Base-by-base conservation (phyloP, 2,888 invertebrate genomes). In the Epicampocera succincta region DNA sequence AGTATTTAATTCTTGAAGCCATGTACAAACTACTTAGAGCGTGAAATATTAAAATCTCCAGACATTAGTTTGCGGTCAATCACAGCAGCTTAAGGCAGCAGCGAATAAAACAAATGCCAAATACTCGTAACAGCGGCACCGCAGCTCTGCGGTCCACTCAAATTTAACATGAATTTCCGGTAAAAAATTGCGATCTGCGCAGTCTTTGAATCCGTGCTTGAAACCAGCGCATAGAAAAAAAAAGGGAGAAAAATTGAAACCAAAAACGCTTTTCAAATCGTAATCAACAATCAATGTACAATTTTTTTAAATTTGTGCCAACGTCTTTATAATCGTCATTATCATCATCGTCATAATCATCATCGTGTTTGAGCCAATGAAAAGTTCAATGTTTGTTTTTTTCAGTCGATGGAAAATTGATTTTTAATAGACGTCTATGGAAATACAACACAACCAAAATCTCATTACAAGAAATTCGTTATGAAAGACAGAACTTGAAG, bases 341-440 rank as follows among this genome's bases (percentile, higher is more conserved):
- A 46, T 46, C 17, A 21, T 65, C 38, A 29, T 56, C 38, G 52
- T 56, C 21, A 46, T 46, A 13, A 21, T 65, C 38, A 29, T 56
- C 38, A 60, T 56, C 21, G 15, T 25, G 38, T 42, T 60, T 21
- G 66, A 50, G 74, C 50, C 78, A 82, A 74, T 78, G 74, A 78
- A 82, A 82, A 82, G 78, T 82, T 82, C 78, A 82, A 82, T 82
- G 82, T 75, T 74, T 58, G 15, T 21, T 46, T 4, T 46, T 46
- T 46, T 5, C 2, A 48, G 33, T 54, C 9, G 15, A 60, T 50
- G 52, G 60, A 71, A 77, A 71, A 78, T 68, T 69, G 54, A 17
- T 46, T 71, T 40, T 13, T 13, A 50, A 65, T 58, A 50, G 11
- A 46, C 69, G 63, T 52, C 8, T 50, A 17, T 17, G 12, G 25